Conservation (phyloP, 2,797 vertebrate genomes). For the Urocyon cinereoargenteus region DNA sequence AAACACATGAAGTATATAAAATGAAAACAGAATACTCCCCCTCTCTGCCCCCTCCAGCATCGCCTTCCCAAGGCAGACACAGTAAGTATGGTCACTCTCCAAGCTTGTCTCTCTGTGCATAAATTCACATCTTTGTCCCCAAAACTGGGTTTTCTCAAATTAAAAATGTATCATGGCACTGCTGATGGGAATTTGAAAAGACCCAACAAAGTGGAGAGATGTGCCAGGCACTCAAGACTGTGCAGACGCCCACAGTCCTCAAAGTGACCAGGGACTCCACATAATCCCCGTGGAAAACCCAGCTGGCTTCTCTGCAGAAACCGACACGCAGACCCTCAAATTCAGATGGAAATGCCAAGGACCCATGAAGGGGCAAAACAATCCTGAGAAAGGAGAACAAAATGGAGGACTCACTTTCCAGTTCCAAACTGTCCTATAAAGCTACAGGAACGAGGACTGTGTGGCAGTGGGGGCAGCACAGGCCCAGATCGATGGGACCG, state of each 20-base stretch:
- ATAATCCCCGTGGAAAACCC: not conserved
- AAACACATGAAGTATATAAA: not conserved
- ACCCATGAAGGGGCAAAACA: not conserved
- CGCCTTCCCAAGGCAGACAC: not conserved
- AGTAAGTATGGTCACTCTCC: not conserved
- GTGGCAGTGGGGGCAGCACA: fast-evolving
- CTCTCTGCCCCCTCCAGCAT: no score
- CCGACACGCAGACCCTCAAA: not conserved
- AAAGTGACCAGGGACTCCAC: not conserved
- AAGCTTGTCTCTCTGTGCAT: no score
- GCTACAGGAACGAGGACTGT: not conserved
- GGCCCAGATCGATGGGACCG: no score
- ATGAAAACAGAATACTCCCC: not conserved
- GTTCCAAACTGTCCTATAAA: not conserved
- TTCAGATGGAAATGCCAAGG: not conserved
- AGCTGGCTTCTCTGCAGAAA: not conserved
- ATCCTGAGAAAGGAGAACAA: not conserved
- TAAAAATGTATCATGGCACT: not conserved
- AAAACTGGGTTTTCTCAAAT: not conserved
- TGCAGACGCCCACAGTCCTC: not conserved
- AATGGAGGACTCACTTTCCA: not conserved
- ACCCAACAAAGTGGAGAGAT: not conserved
- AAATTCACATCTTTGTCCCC: not conserved
- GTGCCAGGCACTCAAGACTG: fast-evolving
- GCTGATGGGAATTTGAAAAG: not conserved